Conservation (phyloP, 2,113 vertebrate genomes). For the Solenodon paradoxus region DNA sequence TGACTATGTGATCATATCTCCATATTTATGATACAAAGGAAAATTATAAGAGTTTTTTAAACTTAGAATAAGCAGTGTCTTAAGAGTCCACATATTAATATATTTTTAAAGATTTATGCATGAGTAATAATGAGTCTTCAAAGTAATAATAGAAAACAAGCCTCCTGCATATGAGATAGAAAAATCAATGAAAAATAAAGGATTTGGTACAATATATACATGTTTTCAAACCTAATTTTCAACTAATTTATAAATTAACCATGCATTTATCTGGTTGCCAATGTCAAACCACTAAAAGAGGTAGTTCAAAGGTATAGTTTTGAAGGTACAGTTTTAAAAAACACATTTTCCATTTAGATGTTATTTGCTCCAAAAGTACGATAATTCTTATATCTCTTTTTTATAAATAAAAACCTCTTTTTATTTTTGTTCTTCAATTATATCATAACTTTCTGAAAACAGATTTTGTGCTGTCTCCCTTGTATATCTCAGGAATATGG, state of each 20-base stretch:
- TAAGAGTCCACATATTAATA: not conserved
- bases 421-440: not conserved
- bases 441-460: not conserved
- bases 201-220: not conserved
- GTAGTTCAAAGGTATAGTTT: not conserved
- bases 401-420: not conserved
- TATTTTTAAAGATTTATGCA: not conserved
- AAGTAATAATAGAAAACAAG: not conserved
- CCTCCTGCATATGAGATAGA: not conserved
- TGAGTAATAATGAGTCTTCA: not conserved
- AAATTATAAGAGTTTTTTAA: not conserved
- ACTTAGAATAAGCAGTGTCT: not conserved
- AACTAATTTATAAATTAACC: not conserved
- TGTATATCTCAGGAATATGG: not conserved
- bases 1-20: not conserved
- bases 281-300: not conserved
- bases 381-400: not conserved
- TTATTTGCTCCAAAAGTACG: not conserved
- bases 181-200: not conserved
- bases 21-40: not conserved
- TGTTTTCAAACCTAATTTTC: no score
- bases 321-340: not conserved
- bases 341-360: not conserved
- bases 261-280: not conserved
- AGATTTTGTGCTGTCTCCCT: not conserved